Evolutionary conservation across 2,888 invertebrate genomes (phyloP).

Genomic region (Cheilosia soror): DNA sequence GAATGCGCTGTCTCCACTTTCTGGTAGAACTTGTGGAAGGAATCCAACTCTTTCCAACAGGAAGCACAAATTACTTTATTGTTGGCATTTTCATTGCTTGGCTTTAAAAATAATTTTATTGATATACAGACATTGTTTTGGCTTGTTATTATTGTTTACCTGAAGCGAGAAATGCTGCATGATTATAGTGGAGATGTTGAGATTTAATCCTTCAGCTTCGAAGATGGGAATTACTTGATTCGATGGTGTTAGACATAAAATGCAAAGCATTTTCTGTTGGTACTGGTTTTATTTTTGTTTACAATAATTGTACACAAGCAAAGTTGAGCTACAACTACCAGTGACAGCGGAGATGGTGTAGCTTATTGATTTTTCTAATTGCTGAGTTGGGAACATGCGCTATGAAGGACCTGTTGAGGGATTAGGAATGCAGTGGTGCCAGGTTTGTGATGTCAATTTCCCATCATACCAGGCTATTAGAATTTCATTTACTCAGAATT

Average conservation of each 20-base stretch:
- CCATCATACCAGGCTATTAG: no score
- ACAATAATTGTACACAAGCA: constrained; percentile 5
- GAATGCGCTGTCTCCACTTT: constrained; percentile 77
- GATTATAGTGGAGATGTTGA: constrained; percentile 77
- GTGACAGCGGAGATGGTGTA: not conserved
- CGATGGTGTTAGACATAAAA: constrained; percentile 32
- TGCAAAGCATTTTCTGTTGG: constrained; percentile 33
- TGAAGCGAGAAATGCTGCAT: constrained; percentile 78
- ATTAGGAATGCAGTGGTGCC: constrained; percentile 10
- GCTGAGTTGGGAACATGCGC: constrained; percentile 4
- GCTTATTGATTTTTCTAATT: constrained; percentile 26
- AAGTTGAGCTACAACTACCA: not conserved
- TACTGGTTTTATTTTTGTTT: constrained; percentile 23
- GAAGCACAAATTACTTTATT: constrained; percentile 74
- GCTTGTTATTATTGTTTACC: constrained; percentile 20
- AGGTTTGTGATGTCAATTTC: not conserved
- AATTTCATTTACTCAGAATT: no score
- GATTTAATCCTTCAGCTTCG: constrained; percentile 27
- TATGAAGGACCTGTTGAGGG: constrained; percentile 4
- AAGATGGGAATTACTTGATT: constrained; percentile 35
- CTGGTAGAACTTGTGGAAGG: constrained; percentile 79
- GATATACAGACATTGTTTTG: not conserved
- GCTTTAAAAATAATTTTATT: not conserved
- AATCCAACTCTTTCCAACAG: constrained; percentile 79
- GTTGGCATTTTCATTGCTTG: not conserved